Evolutionary conservation across 2,888 invertebrate genomes (phyloP), one percentile per base, ranked within the genome.

Genomic region (Brachynemurus nebulosus): DNA sequence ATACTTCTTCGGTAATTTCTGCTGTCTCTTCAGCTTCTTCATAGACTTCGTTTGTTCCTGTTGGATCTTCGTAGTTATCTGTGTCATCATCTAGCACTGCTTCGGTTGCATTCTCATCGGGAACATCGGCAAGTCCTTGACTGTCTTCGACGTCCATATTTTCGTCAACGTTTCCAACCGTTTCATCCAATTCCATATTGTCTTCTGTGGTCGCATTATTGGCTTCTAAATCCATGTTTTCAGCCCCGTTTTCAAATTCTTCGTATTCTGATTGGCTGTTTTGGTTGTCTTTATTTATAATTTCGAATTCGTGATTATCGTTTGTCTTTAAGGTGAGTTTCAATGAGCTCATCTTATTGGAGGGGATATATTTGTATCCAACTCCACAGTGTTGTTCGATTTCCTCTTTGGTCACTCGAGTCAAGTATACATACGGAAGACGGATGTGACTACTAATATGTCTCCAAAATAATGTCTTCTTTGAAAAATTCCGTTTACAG

Each of bases 261-360:
- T 18, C 3, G 4, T 17, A 11, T 18, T 14, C n/a, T 17, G 16
- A 9, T 6, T 25, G 23, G 12, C 12, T 14, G n/a, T n/a, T 25
- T 12, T 21, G 14, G 3, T 17, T 8, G 16, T 23, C 23, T 44
- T 44, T 44, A 27, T 44, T 44, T 11, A 44, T 19, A 4, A 44
- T 44, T 37, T 44, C 44, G 27, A 44, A 44, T 25, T 44, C 33
- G 21, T 36, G 37, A 27, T 44, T 37, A 16, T 44, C 27, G 17
- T 44, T 44, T n/a, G 37, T 20, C 27, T 44, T 44, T n/a, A 44
- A 37, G 9, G 44, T 44, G n/a, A 44, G 30, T 44, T 44, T 44
- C 19, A 44, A 12, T 17, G 37, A 33, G 2, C 19, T 18, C 37
- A 37, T 44, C 38, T 44, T 44, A 25, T 12, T 19, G 9, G 16